Conservation (phyloP, 1,140 invertebrate species). For the Ceratina calcarata region DNA sequence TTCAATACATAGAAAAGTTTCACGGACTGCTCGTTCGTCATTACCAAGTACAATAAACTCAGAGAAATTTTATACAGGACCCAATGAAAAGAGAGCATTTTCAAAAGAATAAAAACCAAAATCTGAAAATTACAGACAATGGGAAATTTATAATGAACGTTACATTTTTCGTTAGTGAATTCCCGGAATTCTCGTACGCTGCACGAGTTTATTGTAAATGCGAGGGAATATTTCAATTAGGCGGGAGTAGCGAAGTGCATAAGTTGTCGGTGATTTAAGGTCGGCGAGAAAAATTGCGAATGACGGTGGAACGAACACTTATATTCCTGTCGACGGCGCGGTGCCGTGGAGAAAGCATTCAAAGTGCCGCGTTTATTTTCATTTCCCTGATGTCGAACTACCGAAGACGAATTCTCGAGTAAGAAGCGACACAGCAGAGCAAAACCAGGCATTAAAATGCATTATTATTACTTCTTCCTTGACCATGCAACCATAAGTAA, state of each 20-base stretch:
- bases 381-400: constrained; percentile 27
- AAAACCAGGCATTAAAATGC: background rate
- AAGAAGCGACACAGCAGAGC: background rate
- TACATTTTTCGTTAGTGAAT: too few relatives aligned
- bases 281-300: constrained; percentile 13
- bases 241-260: background rate
- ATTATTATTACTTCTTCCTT: too few relatives aligned
- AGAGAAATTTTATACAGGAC: too few relatives aligned
- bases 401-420: constrained; percentile 11
- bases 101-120: too few relatives aligned
- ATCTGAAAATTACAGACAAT: too few relatives aligned
- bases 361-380: constrained; percentile 45
- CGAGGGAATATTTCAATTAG: background rate
- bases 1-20: too few relatives aligned
- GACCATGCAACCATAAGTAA: too few relatives aligned
- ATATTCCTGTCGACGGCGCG: constrained; percentile 30
- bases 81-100: too few relatives aligned
- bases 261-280: constrained; percentile 17
- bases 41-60: background rate
- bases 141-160: too few relatives aligned
- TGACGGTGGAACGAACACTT: constrained; percentile 34
- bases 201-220: background rate
- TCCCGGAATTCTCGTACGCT: too few relatives aligned
- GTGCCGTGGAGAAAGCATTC: constrained; percentile 16
- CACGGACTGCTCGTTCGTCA: background rate